Conservation (phyloP, 92 coral and sea anemone genomes). For the Palythoa heliodiscus region DNA sequence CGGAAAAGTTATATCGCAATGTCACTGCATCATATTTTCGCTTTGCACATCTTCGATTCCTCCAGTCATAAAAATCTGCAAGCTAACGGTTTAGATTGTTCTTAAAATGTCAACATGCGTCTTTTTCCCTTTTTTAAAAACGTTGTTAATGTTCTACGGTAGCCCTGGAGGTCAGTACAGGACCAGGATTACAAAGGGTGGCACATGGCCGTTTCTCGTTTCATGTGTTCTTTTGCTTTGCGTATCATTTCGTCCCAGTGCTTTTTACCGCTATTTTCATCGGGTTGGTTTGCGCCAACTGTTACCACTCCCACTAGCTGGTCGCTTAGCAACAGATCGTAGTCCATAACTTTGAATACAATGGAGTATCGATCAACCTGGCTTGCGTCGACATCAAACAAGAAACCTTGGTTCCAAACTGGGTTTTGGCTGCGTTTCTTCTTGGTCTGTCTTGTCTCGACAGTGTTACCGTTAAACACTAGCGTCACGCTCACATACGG, state of each 20-base stretch:
- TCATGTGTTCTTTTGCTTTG: conserved; percentile 55
- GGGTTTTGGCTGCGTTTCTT: conserved; percentile 73
- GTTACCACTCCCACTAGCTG: conserved; percentile 74
- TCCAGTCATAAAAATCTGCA: too few species aligned
- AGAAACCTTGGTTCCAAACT: conserved; percentile 92
- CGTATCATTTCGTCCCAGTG: conserved; percentile 92
- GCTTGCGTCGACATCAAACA: conserved; percentile 77
- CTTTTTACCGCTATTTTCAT: conserved; percentile 67
- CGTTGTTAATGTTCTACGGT: too few species aligned
- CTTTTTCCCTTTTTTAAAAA: too few species aligned
- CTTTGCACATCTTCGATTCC: too few species aligned
- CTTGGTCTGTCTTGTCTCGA: conserved; percentile 79
- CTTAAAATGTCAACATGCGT: too few species aligned
- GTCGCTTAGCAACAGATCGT: conserved; percentile 80
- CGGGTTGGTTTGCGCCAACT: conserved; percentile 72
- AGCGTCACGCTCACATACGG: conserved; percentile 70
- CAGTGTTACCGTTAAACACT: conserved; percentile 53
- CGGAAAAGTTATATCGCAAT: too few species aligned
- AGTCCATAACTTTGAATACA: conserved; percentile 76
- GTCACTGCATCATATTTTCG: too few species aligned
- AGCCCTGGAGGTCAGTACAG: too few species aligned
- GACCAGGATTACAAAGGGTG: conserved; percentile 42
- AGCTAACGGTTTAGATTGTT: too few species aligned
- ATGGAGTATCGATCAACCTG: conserved; percentile 70
- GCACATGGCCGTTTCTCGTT: conserved; percentile 76